Conservation (phyloP, 2,113 vertebrate genomes). For the Sinosuthora webbiana region DNA sequence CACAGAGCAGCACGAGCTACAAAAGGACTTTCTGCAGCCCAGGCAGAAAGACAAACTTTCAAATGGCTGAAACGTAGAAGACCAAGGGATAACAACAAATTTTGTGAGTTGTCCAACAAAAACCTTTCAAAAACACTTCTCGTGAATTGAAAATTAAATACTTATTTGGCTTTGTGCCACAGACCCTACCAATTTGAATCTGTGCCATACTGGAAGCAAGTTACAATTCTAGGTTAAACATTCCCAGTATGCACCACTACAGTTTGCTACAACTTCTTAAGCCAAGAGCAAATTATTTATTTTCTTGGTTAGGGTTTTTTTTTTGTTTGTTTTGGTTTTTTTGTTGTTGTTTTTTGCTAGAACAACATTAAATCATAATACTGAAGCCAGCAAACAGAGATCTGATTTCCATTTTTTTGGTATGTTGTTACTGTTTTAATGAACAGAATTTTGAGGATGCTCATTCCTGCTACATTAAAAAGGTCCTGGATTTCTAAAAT, state of each 20-base stretch:
- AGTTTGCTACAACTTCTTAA: not conserved
- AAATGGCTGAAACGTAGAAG: not conserved
- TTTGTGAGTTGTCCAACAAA: not conserved
- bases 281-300: not conserved
- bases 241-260: not conserved
- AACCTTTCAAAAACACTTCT: not conserved
- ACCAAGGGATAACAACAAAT: not conserved
- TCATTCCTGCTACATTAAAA: not conserved
- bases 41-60: not conserved
- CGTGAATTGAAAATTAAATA: not conserved
- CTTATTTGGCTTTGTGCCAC: not conserved
- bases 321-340: no score
- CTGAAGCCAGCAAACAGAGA: fast-evolving
- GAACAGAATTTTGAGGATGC: not conserved
- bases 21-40: not conserved
- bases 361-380: not conserved
- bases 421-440: not conserved
- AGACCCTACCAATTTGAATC: not conserved
- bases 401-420: no score
- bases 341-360: not conserved
- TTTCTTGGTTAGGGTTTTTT: not conserved
- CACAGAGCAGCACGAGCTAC: fast-evolving
- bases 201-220: not conserved
- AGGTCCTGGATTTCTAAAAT: not conserved
- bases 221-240: not conserved